Evolutionary conservation across 2,888 invertebrate genomes (phyloP).

Genomic region (Lasioglossum marginatum): DNA sequence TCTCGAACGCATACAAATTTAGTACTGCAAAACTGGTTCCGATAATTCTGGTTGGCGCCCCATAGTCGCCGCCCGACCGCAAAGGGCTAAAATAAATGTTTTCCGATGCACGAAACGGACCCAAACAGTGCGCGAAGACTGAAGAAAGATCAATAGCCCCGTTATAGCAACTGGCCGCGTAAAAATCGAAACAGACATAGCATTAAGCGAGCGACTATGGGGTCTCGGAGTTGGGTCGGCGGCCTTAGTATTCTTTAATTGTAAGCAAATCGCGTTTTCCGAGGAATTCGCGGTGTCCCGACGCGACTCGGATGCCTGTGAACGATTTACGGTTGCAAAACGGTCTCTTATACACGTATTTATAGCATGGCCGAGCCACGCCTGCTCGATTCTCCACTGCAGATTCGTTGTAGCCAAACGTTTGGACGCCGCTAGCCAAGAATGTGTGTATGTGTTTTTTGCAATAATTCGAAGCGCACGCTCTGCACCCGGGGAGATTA

Average conservation of each 20-base stretch:
- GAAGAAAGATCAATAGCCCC: neutral
- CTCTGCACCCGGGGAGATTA: neutral
- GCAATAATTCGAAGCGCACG: neutral
- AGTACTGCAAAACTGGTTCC: neutral
- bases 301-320: slow-evolving; percentile 22
- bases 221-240: neutral
- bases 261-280: slow-evolving; percentile 24
- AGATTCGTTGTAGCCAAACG: neutral
- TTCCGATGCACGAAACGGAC: neutral
- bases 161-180: neutral
- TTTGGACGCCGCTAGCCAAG: neutral
- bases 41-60: neutral
- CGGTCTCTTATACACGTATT: slow-evolving; percentile 18
- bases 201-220: neutral
- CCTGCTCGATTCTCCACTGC: slow-evolving; percentile 16
- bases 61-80: neutral
- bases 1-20: neutral
- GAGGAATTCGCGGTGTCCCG: neutral
- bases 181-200: neutral
- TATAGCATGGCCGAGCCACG: slow-evolving; percentile 27
- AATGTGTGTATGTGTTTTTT: neutral
- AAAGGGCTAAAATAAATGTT: neutral
- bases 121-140: neutral
- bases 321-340: slow-evolving; percentile 28
- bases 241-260: slow-evolving; percentile 19